Evolutionary conservation across 2,888 invertebrate genomes (phyloP), one percentile per base, ranked within the genome.

Genomic region (Tetropium fuscum): DNA sequence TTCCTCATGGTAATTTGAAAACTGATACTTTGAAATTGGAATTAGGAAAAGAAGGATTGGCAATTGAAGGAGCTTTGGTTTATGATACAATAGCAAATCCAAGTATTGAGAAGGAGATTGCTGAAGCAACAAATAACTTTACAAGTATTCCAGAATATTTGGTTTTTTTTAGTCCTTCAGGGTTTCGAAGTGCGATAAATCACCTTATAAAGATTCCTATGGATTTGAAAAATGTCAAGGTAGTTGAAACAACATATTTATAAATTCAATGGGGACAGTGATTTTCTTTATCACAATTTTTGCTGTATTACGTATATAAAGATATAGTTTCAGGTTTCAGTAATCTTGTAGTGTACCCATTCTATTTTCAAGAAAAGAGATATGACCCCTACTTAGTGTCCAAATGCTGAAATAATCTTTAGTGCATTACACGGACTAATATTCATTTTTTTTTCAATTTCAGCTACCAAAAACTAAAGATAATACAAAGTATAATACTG

Each of bases 121-220:
- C 64, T 1, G 74, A 79, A 1, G 69, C 81, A 0, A 79, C 82
- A 4, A 70, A 81, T 1, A 74, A 78, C 63, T 79, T 72, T 44
- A 70, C 57, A 16, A 60, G 63, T 25, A 80, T 84, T 34, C 81
- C 85, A 0, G 84, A 86, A 67, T 86, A 78, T 73, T 70, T 87
- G 27, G 83, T 86, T 1, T 87, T 86, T 76, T 87, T 87, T 65
- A 87, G 87, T 68, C 87, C 87, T 1, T 87, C 87, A 3, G 87
- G 87, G 13, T 81, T 87, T 0, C 82, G 81, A 51, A 84, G 81
- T 69, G 81, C 82, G 0, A 64, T 82, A 27, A 80, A 82, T 1
- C 79, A 82, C 66, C 79, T 86, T 13, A 78, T 75, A 55, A 78
- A 79, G 38, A 11, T 74, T 43, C 57, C 68, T 38, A 19, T 66